Percentiles rank a stretch among this genome's conserved stretches.
Conservation (phyloP, 1,140 invertebrate genomes). For the Drosophila grimshawi region DNA sequence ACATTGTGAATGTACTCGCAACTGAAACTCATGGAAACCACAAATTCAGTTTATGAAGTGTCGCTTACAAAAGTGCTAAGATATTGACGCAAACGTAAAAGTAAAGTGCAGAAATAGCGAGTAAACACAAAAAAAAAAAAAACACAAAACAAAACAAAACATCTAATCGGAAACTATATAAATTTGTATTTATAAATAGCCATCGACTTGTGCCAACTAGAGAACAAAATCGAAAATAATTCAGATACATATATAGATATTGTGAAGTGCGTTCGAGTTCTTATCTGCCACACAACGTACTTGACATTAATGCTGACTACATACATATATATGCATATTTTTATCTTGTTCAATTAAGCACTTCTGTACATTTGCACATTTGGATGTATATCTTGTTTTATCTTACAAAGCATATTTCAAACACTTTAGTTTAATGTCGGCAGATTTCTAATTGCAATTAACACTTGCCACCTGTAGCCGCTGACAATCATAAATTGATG, state of each 20-base stretch:
- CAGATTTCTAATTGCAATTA: slow-evolving; percentile 20
- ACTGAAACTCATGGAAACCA: neutral
- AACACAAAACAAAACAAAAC: neutral
- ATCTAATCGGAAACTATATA: neutral
- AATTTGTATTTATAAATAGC: slow-evolving; percentile 33
- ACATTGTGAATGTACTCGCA: slow-evolving; percentile 16
- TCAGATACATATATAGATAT: neutral
- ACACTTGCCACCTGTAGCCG: slow-evolving; percentile 2
- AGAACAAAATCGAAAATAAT: slow-evolving; percentile 30
- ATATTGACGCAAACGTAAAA: slow-evolving; percentile 1
- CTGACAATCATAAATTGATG: slow-evolving; percentile 23
- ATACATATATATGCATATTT: slow-evolving; percentile 9
- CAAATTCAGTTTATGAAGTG: neutral
- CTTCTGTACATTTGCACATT: too few species aligned
- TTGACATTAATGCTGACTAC: slow-evolving; percentile 33
- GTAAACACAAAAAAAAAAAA: slow-evolving; percentile 10
- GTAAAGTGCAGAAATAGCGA: neutral
- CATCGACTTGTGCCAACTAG: slow-evolving; percentile 19
- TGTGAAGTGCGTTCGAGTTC: slow-evolving; percentile 22
- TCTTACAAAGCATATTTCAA: slow-evolving; percentile 8
- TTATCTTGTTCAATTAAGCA: slow-evolving; percentile 19
- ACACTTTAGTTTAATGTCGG: slow-evolving; percentile 10
- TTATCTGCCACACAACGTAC: slow-evolving; percentile 26
- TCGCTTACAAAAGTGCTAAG: neutral
- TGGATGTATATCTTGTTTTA: slow-evolving; percentile 12